Base-by-base conservation (phyloP, 2,797 vertebrate species). In the Myotis planiceps region DNA sequence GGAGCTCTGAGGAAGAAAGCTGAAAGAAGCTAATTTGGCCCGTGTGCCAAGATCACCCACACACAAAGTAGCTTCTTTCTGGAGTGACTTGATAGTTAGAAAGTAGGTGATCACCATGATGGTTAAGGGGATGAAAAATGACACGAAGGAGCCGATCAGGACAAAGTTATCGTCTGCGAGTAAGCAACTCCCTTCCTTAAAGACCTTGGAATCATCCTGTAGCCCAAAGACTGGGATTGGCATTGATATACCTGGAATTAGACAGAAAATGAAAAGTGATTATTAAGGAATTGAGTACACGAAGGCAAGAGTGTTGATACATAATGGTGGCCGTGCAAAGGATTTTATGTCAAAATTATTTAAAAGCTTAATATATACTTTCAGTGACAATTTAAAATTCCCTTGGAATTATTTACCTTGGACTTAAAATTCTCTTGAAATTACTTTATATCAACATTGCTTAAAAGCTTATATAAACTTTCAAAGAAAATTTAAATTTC, bases 51-150 rank as follows among this genome's bases (percentile, higher is more conserved):
- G 98, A 96, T 99, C 99, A 95, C 99, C 99, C 96, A 99, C 97
- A 0, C 99, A 99, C 58, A 99, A 94, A 0, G 97, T 99, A 90
- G 99, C 99, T 98, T 99, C 99, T 81, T 99, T 99, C 98, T 99
- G 99, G 76, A 99, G 99, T 0, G 99, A 99, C 34, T 97, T 99
- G 98, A 99, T 99, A 89, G 99, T 99, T 98, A 99, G 99, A 98
- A 99, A 99, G 97, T 99, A 99, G 49, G 99, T 99, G 98, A 99
- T 99, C 34, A 99, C 98, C 99, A 99, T 99, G 98, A 99, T 99
- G 96, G 99, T 99, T 74, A 99, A 98, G 14, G 99, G 99, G 78
- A 99, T 98, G 96, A 99, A 99, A 98, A 99, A 99, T 3, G 99
- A 98, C 98, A 99, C 99, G 32, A 99, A 99, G 92, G 99, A 99